phyloP scores from a whole-genome alignment of 2,888 invertebrate species.

The Lochmaea capreae region DNA sequence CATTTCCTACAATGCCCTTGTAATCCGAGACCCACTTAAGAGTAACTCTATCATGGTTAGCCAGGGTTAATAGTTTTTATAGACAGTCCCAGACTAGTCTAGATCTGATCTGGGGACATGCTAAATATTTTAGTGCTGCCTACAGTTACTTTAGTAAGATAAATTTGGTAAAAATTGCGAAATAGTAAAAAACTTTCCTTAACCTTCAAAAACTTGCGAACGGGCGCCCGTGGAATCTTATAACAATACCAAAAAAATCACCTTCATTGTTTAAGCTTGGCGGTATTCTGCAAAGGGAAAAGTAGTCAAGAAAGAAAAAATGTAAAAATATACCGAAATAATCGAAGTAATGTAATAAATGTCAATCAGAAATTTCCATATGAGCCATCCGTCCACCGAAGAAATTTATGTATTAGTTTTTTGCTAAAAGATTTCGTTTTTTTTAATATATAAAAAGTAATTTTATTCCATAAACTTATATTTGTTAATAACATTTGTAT shows the following conservation, averaged over 20 bases:
- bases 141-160: no score
- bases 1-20: no score
- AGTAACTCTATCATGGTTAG: no score
- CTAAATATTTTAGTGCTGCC: no score
- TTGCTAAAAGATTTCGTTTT: background rate
- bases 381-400: constrained; percentile 13
- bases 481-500: no score
- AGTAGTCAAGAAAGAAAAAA: constrained; percentile 29
- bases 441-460: no score
- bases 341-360: constrained; percentile 43
- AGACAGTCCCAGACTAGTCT: no score
- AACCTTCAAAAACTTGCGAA: background rate
- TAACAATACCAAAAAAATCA: constrained; percentile 19
- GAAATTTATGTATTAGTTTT: constrained; percentile 24
- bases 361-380: constrained; percentile 44
- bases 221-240: constrained; percentile 4
- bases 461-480: no score
- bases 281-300: constrained; percentile 30
- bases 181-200: background rate
- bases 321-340: constrained; percentile 40
- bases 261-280: constrained; percentile 18
- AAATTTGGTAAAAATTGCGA: background rate
- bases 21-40: no score
- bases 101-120: no score
- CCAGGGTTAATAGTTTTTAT: no score